These are phyloP conservation scores for Micronycteris hirsuta DNA, from an alignment of 2,113 vertebrate genomes.

Conservation along the genomic window DNA sequence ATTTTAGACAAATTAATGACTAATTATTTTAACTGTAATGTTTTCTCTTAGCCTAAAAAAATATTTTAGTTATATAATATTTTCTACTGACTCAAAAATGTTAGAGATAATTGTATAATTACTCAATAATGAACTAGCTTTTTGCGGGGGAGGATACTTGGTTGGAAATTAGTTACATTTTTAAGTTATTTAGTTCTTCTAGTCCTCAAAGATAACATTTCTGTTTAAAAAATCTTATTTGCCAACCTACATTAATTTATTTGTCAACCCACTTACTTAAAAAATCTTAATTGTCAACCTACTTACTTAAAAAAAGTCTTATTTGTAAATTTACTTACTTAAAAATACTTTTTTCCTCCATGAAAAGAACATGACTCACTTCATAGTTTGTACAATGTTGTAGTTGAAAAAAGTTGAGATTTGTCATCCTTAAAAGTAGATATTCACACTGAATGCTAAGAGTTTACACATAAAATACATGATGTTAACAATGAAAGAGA, in stretches of 20 bases:
- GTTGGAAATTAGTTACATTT: not conserved
- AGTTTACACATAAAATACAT: not conserved
- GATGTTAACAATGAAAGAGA: not conserved
- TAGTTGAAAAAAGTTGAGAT: not conserved
- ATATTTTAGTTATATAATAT: not conserved
- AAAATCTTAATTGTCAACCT: no score
- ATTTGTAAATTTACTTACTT: no score
- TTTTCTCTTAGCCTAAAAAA: slow-evolving; percentile 17
- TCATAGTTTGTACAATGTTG: not conserved
- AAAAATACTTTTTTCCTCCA: no score
- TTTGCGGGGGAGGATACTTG: not conserved
- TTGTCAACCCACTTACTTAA: no score
- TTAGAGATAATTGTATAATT: slow-evolving; percentile 2
- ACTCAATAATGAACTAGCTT: not conserved
- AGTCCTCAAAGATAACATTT: not conserved
- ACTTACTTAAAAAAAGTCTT: no score
- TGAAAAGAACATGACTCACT: not conserved
- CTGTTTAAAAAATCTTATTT: not conserved
- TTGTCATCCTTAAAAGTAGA: not conserved
- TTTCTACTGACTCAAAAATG: slow-evolving; percentile 20
- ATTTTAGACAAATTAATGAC: not conserved
- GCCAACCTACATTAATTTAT: not conserved
- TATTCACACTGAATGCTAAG: not conserved
- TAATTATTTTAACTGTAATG: not conserved
- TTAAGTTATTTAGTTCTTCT: not conserved